Percentiles rank a stretch among this genome's conserved stretches.
Evolutionary conservation across 2,113 vertebrate genomes (phyloP).

Genomic region (Tachysurus vachellii): DNA sequence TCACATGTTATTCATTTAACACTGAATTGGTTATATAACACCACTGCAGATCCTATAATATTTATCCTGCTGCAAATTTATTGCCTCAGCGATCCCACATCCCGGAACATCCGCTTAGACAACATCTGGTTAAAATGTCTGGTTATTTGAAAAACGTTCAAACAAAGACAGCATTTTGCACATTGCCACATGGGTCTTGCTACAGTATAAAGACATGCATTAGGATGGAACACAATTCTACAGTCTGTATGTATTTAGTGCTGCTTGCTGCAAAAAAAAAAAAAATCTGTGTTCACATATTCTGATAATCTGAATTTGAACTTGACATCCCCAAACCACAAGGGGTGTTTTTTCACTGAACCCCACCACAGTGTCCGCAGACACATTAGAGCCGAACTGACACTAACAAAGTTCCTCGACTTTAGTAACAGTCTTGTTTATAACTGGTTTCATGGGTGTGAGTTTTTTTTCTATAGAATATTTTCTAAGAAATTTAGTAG

Average conservation of each 20-base stretch:
- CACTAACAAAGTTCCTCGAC: neutral
- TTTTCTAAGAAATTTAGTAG: neutral
- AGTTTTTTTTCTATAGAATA: neutral
- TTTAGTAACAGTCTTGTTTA: neutral
- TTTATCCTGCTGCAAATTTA: slow-evolving; percentile 26
- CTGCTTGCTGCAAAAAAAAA: no score
- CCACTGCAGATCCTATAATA: slow-evolving; percentile 34
- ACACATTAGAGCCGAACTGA: neutral
- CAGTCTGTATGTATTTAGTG: neutral
- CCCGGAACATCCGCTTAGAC: slow-evolving; percentile 43
- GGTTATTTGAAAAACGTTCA: slow-evolving; percentile 25
- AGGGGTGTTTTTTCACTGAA: neutral
- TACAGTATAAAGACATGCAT: neutral
- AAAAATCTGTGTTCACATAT: neutral
- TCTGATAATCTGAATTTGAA: neutral
- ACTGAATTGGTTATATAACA: slow-evolving; percentile 40
- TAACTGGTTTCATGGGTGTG: neutral
- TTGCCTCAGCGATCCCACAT: slow-evolving; percentile 23
- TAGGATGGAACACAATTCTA: neutral
- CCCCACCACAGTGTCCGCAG: neutral
- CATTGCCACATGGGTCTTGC: neutral
- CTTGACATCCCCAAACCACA: neutral
- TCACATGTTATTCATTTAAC: slow-evolving; percentile 37
- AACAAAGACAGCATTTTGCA: slow-evolving; percentile 16
- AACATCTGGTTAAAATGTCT: slow-evolving; percentile 39